Base-by-base conservation (phyloP, 1,140 invertebrate species). In the Mactra quadrangularis region DNA sequence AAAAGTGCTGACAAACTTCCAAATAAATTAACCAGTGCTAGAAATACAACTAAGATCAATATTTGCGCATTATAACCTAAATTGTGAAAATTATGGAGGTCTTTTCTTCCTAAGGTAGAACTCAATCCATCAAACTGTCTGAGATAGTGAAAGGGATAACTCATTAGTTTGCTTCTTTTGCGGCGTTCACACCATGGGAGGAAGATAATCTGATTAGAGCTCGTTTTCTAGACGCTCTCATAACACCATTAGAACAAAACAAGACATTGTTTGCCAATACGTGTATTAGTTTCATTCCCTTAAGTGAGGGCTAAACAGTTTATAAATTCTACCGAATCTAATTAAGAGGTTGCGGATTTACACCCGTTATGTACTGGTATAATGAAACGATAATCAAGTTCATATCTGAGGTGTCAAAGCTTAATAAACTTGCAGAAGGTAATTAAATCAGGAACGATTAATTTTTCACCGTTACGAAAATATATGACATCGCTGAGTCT, bases 361-460 rank as follows among this genome's bases (percentile, higher is more conserved):
- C 77, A 68, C 77, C 77, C 45, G 27, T 47, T 53, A 71, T 38
- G 62, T 68, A 68, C 52, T 17, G 64, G 45, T 41, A 81, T 81
- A 81, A 81, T 81, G 77, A 81, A 81, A 71, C 55, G 47, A 71
- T 81, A 57, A 71, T 71, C 77, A 71, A 71, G 62, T 57, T 71
- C 60, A 81, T 81, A 81, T 71, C 60, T 17, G 55, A 45, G 45
- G 77, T 81, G 77, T 70, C 27, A 81, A 81, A 81, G 45, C 77
- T 81, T 81, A 81, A 81, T 81, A 81, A 81, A 81, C 50, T 59
- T 55, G 47, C 66, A 59, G 41, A 47, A 25, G 64, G 55, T 81
- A 81, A 81, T 81, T 81, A 81, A 81, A 81, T 81, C 77, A 81
- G 53, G 68, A 64, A 81, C 77, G 77, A 71, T 81, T 81, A 81